Conservation (phyloP, 2,113 vertebrate species). For the Falcunculus frontatus region DNA sequence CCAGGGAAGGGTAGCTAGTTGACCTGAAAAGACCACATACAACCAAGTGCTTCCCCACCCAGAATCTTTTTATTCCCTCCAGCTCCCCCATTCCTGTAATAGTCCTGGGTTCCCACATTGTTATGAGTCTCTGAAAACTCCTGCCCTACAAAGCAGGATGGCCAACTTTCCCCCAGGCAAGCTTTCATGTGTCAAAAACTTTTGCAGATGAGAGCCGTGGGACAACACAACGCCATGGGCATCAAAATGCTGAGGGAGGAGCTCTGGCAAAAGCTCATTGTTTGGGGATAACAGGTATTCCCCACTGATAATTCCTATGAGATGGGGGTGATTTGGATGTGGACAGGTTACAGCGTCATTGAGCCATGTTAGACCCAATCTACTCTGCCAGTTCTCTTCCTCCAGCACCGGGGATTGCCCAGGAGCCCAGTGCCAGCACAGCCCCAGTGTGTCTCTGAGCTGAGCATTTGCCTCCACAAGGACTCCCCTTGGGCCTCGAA, state of each 20-base stretch:
- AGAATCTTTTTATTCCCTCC: not conserved
- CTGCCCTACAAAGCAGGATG: not conserved
- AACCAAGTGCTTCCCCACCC: not conserved
- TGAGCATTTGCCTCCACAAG: not conserved
- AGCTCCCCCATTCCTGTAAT: not conserved
- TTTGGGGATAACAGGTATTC: not conserved
- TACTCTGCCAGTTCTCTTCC: not conserved
- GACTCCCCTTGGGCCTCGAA: not conserved
- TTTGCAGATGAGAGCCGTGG: not conserved
- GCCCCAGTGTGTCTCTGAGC: not conserved
- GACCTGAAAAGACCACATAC: not conserved
- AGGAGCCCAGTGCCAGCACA: not conserved
- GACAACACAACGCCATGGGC: accelerated
- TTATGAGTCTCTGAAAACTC: not conserved
- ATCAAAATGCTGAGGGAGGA: not conserved
- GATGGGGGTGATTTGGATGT: not conserved
- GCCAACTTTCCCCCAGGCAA: not conserved
- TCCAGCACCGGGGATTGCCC: not conserved
- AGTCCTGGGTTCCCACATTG: not conserved
- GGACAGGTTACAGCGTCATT: not conserved
- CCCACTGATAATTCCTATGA: not conserved
- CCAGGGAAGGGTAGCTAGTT: not conserved
- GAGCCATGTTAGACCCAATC: not conserved
- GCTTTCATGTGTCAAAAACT: not conserved
- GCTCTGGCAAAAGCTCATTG: not conserved